These are phyloP conservation scores for Drosophila villosipedis DNA, from an alignment of 2,888 invertebrate genomes.

Conservation along the genomic window DNA sequence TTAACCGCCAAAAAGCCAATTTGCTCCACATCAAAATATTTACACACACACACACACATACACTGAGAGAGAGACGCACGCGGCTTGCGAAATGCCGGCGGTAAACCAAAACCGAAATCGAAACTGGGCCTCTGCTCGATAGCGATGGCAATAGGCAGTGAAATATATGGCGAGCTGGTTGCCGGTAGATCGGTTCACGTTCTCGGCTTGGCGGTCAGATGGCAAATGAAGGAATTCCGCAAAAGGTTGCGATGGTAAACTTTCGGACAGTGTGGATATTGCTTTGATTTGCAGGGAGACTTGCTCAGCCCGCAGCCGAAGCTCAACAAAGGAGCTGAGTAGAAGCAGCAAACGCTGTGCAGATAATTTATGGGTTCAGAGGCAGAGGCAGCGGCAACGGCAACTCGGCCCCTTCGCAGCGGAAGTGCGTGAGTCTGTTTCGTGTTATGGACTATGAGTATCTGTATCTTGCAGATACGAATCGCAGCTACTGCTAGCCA, in stretches of 20 bases:
- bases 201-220: slow-evolving; percentile 48
- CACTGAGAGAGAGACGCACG: slow-evolving; percentile 8
- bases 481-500: slow-evolving; percentile 66
- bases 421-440: slow-evolving; percentile 69
- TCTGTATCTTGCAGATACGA: slow-evolving; percentile 68
- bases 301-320: slow-evolving; percentile 9
- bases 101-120: slow-evolving; percentile 65
- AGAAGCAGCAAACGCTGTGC: slow-evolving; percentile 53
- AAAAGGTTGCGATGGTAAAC: slow-evolving; percentile 41
- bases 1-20: slow-evolving; percentile 81
- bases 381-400: slow-evolving; percentile 11
- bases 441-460: slow-evolving; percentile 19
- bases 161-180: slow-evolving; percentile 15
- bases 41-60: slow-evolving; percentile 43
- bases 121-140: slow-evolving; percentile 22
- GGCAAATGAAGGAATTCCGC: slow-evolving; percentile 60
- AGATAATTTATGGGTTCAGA: slow-evolving; percentile 70
- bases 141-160: slow-evolving; percentile 37
- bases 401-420: slow-evolving; percentile 51
- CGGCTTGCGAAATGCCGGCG: slow-evolving; percentile 78
- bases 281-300: slow-evolving; percentile 34
- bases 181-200: slow-evolving; percentile 44
- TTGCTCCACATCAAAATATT: slow-evolving; percentile 69
- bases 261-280: slow-evolving; percentile 38
- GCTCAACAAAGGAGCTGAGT: slow-evolving; percentile 33